These are phyloP conservation scores for Drosophila pseudotalamancana DNA, from an alignment of 2,888 invertebrate genomes.

Conservation along the genomic window DNA sequence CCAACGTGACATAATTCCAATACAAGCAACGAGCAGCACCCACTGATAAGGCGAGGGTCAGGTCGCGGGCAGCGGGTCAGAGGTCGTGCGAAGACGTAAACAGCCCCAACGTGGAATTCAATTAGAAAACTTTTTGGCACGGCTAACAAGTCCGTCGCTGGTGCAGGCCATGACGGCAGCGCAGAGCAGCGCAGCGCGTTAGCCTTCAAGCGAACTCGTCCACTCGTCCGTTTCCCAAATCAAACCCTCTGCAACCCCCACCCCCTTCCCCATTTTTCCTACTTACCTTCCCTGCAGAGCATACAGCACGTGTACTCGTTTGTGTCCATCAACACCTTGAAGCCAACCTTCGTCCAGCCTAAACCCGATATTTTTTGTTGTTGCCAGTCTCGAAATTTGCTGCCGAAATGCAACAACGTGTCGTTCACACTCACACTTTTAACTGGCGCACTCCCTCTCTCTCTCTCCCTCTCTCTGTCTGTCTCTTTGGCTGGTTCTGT, in stretches of 20 bases:
- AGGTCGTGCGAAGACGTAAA: conserved; percentile 33
- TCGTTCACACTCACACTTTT: conserved; percentile 59
- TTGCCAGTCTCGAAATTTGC: conserved; percentile 32
- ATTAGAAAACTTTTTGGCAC: conserved; percentile 64
- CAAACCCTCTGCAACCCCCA: too few relatives aligned
- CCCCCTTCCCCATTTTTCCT: too few relatives aligned
- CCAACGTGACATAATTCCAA: conserved; percentile 71
- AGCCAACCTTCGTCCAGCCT: conserved; percentile 57
- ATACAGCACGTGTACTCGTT: conserved; percentile 59
- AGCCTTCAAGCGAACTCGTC: conserved; percentile 45
- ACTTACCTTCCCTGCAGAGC: too few relatives aligned
- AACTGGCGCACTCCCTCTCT: not conserved
- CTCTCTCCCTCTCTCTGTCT: not conserved
- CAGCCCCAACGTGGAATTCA: conserved; percentile 59
- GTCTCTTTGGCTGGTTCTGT: too few relatives aligned
- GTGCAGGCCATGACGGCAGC: conserved; percentile 44
- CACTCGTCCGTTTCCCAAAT: not conserved
- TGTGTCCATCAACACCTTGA: conserved; percentile 62
- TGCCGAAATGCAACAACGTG: conserved; percentile 77
- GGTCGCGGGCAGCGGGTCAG: conserved; percentile 9
- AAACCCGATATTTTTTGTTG: conserved; percentile 32
- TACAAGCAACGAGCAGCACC: conserved; percentile 14
- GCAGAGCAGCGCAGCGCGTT: conserved; percentile 12
- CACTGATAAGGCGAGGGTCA: conserved; percentile 38
- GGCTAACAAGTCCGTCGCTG: conserved; percentile 25